Evolutionary conservation across 1,140 invertebrate species (phyloP).

Genomic region (Lucilia cuprina): DNA sequence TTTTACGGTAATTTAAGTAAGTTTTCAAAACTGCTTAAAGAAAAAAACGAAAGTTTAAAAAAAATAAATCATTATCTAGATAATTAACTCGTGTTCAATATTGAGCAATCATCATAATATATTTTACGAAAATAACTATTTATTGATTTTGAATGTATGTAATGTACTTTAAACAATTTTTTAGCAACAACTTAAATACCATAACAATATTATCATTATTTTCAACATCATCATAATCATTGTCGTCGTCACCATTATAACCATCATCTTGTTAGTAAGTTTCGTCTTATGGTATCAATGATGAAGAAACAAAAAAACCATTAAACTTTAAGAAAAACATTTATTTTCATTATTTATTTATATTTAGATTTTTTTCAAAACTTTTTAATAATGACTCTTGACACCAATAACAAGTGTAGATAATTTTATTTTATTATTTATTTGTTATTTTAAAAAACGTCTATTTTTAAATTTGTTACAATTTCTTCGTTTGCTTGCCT

Average conservation of each 20-base stretch:
- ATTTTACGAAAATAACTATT: background rate
- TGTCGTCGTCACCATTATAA: background rate
- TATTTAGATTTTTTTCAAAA: background rate
- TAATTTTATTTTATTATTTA: background rate
- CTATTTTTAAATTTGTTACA: constrained; percentile 3
- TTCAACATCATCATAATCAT: background rate
- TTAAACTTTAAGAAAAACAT: background rate
- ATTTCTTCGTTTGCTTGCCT: constrained; percentile 5
- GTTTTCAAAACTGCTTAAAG: no score
- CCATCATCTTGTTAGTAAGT: background rate
- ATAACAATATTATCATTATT: background rate
- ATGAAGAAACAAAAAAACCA: background rate
- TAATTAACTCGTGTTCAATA: background rate
- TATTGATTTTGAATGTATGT: background rate
- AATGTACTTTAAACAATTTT: background rate
- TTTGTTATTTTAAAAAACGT: background rate
- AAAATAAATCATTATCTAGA: background rate
- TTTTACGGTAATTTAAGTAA: no score
- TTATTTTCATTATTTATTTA: background rate
- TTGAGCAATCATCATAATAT: background rate
- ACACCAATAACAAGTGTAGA: constrained; percentile 2
- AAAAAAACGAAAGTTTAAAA: background rate
- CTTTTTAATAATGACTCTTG: constrained; percentile 11
- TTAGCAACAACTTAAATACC: background rate
- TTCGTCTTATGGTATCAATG: background rate